Conservation (phyloP, 2,888 invertebrate genomes). For the Drosophila putrida region DNA sequence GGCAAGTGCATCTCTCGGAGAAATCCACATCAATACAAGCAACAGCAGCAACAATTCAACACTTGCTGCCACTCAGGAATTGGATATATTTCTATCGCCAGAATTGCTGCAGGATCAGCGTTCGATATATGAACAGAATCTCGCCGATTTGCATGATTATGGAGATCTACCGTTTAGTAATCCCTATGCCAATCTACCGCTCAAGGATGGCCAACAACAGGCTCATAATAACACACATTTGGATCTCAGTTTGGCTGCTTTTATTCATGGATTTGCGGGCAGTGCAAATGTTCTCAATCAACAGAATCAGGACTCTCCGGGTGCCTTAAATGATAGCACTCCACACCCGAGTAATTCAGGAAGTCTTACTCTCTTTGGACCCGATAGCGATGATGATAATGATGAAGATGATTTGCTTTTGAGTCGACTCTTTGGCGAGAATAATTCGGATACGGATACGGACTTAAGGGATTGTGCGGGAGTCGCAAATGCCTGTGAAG, state of each 20-base stretch:
- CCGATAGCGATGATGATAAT: conserved; percentile 50
- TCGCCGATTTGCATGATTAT: conserved; percentile 87
- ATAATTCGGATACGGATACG: conserved; percentile 50
- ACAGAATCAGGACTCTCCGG: conserved; percentile 38
- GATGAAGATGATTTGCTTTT: conserved; percentile 53
- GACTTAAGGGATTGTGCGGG: conserved; percentile 37
- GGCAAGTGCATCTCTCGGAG: conserved; percentile 48
- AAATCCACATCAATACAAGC: conserved; percentile 66
- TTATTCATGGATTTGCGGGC: conserved; percentile 68
- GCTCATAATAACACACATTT: conserved; percentile 71
- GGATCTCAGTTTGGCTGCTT: conserved; percentile 75
- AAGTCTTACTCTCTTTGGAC: conserved; percentile 58
- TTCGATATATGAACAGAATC: conserved; percentile 87
- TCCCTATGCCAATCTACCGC: conserved; percentile 81
- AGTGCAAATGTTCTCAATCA: conserved; percentile 27
- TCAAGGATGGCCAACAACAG: conserved; percentile 85
- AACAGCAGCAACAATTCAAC: conserved; percentile 20
- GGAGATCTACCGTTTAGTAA: conserved; percentile 80
- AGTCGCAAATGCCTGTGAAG: conserved; percentile 66
- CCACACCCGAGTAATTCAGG: conserved; percentile 75
- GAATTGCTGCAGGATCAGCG: conserved; percentile 80
- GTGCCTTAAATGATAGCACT: conserved; percentile 78
- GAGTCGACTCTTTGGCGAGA: conserved; percentile 49
- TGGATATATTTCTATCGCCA: conserved; percentile 84
- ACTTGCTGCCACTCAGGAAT: conserved; percentile 54